Evolutionary conservation across 2,113 vertebrate genomes (phyloP).

Genomic region (Nerophis ophidion): DNA sequence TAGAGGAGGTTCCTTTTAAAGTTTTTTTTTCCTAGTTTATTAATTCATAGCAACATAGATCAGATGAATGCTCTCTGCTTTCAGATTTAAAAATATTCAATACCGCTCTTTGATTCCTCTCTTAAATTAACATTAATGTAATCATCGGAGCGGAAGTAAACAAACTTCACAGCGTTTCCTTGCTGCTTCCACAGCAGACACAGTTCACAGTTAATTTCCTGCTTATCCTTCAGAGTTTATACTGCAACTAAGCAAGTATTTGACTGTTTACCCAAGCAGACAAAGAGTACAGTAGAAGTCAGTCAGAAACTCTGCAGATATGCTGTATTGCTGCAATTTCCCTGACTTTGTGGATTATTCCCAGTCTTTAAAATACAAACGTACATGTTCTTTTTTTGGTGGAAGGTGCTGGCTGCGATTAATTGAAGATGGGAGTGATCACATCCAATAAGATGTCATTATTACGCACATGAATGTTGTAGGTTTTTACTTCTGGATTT

Average conservation of each 20-base stretch:
- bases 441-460: too few species aligned
- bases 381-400: too few species aligned
- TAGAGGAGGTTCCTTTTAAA: neutral
- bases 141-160: slow-evolving; percentile 47
- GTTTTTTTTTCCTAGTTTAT: slow-evolving; percentile 23
- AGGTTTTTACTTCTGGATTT: too few species aligned
- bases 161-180: slow-evolving; percentile 42
- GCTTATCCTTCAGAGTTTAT: slow-evolving; percentile 6
- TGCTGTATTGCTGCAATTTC: too few species aligned
- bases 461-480: too few species aligned
- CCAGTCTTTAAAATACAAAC: too few species aligned
- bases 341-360: too few species aligned
- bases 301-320: neutral
- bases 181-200: slow-evolving; percentile 21
- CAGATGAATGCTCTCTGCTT: slow-evolving; percentile 24
- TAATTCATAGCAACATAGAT: slow-evolving; percentile 40
- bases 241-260: slow-evolving; percentile 9
- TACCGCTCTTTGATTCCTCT: slow-evolving; percentile 34
- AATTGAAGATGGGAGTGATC: too few species aligned
- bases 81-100: slow-evolving; percentile 35
- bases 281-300: neutral
- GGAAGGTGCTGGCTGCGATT: too few species aligned
- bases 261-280: neutral
- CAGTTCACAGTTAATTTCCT: neutral
- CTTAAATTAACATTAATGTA: slow-evolving; percentile 42